Evolutionary conservation across 2,113 vertebrate species (phyloP).

Genomic region (Cinclus mexicanus): DNA sequence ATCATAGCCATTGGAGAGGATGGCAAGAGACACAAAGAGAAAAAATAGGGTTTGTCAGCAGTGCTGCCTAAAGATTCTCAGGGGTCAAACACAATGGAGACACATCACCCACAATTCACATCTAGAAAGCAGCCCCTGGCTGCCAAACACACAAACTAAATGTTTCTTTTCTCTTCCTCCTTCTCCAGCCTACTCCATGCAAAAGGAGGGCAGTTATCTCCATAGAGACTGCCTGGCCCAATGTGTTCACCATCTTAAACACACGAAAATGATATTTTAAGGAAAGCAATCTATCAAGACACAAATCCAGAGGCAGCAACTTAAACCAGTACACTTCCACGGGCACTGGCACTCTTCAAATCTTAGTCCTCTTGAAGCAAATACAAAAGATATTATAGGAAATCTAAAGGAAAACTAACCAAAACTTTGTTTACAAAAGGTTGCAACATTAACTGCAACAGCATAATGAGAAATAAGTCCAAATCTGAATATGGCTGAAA

Average conservation of each 20-base stretch:
- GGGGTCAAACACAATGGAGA: fast-evolving
- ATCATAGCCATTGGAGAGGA: not conserved
- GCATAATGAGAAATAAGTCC: not conserved
- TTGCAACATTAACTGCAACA: not conserved
- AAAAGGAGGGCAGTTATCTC: not conserved
- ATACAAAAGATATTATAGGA: not conserved
- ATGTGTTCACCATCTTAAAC: not conserved
- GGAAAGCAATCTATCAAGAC: not conserved
- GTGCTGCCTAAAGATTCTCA: not conserved
- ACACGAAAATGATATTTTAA: not conserved
- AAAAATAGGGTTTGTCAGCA: not conserved
- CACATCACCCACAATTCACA: not conserved
- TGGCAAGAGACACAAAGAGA: not conserved
- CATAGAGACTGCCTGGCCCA: fast-evolving
- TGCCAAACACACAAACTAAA: not conserved
- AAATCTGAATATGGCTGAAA: not conserved
- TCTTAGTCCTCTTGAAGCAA: not conserved
- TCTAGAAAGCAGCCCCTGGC: not conserved
- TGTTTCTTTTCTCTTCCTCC: not conserved
- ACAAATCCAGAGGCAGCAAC: not conserved
- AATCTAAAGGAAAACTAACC: not conserved
- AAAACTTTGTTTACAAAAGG: not conserved
- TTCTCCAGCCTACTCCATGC: not conserved
- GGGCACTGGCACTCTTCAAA: not conserved
- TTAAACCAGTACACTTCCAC: not conserved